Evolutionary conservation across 1,140 invertebrate genomes (phyloP), one percentile per base, ranked within the genome.

Genomic region (Idris sp.): DNA sequence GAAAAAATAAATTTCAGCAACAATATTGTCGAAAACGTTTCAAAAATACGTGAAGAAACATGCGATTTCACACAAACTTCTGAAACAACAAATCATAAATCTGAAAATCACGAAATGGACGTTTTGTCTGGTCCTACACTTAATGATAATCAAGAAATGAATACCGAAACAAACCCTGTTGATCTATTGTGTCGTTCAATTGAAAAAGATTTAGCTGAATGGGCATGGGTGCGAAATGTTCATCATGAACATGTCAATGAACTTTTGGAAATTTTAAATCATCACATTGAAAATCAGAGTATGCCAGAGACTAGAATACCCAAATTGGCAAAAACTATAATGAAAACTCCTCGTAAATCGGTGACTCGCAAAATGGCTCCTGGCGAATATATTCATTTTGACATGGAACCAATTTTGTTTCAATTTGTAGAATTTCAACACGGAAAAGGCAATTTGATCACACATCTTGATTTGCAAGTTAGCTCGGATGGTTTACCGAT

Each of bases 401-500:
- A 6, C 1, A 18, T 40, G 18, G 15, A 40, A 18, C 4, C 15
- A 18, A n/a, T 18, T 19, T 9, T 40, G 1, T 18, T 4, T n/a
- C 15, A 40, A 16, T 40, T 40, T 9, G 15, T 25, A 9, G 31
- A 49, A 35, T 22, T 9, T 49, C 15, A 54, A 18, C 40, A 25
- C 35, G 22, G 8, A 35, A 33, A 49, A 11, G 7, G 1, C 11
- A 5, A 8, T 26, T 28, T 2, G n/a, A 8, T 16, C 10, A 40
- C 6, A 28, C 49, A 54, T 10, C 6, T 56, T 8, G 28, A 56
- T 35, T 43, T 56, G 15, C 53, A 56, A 44, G 38, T 56, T n/a
- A n/a, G n/a, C 0, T 22, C 33, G 6, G 53, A 56, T 18, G 38
- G 51, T 33, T 22, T 58, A 7, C 54, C 54, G 10, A 58, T 58